Evolutionary conservation across 2,113 vertebrate genomes (phyloP).

Genomic region (Craseonycteris thonglongyai): DNA sequence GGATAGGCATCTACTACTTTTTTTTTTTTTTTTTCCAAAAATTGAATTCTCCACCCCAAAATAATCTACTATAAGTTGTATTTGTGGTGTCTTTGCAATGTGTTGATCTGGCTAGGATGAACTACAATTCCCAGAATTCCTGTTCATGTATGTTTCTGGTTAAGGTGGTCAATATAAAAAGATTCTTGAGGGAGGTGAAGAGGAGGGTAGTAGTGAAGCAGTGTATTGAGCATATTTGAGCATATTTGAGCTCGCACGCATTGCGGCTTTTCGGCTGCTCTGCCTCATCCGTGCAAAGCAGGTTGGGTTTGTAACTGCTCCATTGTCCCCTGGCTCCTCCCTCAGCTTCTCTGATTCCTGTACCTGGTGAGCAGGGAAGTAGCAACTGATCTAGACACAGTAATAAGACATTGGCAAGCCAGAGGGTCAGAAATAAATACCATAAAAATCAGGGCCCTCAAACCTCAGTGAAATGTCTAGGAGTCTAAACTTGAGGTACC

Average conservation of each 20-base stretch:
- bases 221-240: too few relatives aligned
- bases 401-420: not conserved
- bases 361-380: not conserved
- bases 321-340: not conserved
- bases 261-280: not conserved
- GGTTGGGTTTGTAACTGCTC: not conserved
- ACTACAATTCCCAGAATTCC: not conserved
- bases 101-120: not conserved
- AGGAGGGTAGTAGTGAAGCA: not conserved
- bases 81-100: not conserved
- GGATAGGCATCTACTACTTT: not conserved
- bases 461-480: not conserved
- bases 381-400: not conserved
- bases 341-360: not conserved
- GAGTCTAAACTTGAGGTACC: not conserved
- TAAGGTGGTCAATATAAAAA: not conserved
- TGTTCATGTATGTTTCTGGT: not conserved
- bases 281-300: not conserved
- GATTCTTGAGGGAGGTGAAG: not conserved
- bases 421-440: not conserved
- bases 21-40: not conserved
- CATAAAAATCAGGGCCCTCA: not conserved
- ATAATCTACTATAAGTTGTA: not conserved
- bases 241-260: accelerated
- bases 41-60: not conserved